Evolutionary conservation across 2,113 vertebrate genomes (phyloP), one percentile per base, ranked within the genome.

Genomic region (Solenodon paradoxus): DNA sequence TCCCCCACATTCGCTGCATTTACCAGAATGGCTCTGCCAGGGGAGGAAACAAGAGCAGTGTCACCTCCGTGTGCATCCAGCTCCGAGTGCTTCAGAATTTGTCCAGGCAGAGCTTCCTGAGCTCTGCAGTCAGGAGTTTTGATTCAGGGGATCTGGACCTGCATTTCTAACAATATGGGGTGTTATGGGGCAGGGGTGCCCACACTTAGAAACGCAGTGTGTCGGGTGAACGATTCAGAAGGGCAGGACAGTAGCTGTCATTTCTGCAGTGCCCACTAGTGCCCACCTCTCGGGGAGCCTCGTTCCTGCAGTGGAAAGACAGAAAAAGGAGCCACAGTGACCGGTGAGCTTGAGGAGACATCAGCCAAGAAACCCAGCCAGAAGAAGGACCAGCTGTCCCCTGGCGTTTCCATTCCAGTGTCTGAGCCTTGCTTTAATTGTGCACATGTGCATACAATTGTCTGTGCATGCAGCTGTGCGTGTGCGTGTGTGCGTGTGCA

Each of bases 181-280:
- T n/a, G n/a, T n/a, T n/a, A n/a, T n/a, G n/a, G n/a, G n/a, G n/a
- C n/a, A n/a, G n/a, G n/a, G n/a, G n/a, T n/a, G n/a, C n/a, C 49
- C 38, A 1, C 55, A 40, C 24, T 9, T 4, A 2, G 20, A 26
- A 26, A 4, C 7, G 40, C 4, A 10, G 6, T 2, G 42, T 20
- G 0, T n/a, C 3, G 4, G 40, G 20, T 4, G 1, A 3, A 32
- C 28, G 28, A 19, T 2, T n/a, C n/a, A n/a, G n/a, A n/a, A n/a
- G n/a, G n/a, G n/a, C n/a, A n/a, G n/a, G n/a, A n/a, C n/a, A n/a
- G n/a, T n/a, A n/a, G n/a, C 59, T 42, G 42, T 15, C 3, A 4
- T 1, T 0, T 7, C 49, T 42, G 32, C 10, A 1, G 30, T 7
- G 49, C 45, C 13, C 10, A 0, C 82, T 32, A 0, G 10, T 19